Evolutionary conservation across 1,140 invertebrate species (phyloP), one percentile per base, ranked within the genome.

Genomic region (Hyposmocoma kahamanoa): DNA sequence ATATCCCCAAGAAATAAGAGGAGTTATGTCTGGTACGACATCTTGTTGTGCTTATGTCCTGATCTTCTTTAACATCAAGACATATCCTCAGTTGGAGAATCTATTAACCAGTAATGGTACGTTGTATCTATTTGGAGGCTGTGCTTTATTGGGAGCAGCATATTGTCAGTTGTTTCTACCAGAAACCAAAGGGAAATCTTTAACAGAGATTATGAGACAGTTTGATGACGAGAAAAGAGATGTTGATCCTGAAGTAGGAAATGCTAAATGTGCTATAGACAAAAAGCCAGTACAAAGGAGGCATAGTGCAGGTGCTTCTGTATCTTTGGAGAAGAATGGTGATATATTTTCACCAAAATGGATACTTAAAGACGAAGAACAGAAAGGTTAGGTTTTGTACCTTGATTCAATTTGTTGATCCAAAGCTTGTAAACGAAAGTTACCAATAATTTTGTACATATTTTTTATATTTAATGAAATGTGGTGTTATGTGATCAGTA

Each of bases 171-270:
- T 91, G 9, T 89, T 92, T 61, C 82, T 96, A 0, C 94, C 94
- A 0, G 95, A 97, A 78, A 97, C 95, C 0, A 92, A 93, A 70
- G 92, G 92, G 5, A 92, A 92, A 59, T 91, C 89, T 28, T 79
- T 95, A n/a, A 89, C 92, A 17, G 92, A 96, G 69, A 95, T 96
- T 22, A 92, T 93, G 77, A 88, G 70, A 17, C 83, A 84, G 50
- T 92, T 92, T 43, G 88, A 87, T 42, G 74, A 80, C 0, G 84
- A 83, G 26, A 87, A 86, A 54, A 81, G 82, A 20, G 72, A 75
- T 0, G 58, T 18, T 20, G 84, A 84, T 36, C 72, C 72, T 8
- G 81, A 86, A 59, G 46, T 59, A 0, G 72, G 76, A 2, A 70
- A 56, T 21, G 26, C 39, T 1, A 63, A 50, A 34, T 55, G 62